These are phyloP conservation scores for Drosophila parabipectinata DNA, from an alignment of 1,140 invertebrate genomes.

Conservation along the genomic window DNA sequence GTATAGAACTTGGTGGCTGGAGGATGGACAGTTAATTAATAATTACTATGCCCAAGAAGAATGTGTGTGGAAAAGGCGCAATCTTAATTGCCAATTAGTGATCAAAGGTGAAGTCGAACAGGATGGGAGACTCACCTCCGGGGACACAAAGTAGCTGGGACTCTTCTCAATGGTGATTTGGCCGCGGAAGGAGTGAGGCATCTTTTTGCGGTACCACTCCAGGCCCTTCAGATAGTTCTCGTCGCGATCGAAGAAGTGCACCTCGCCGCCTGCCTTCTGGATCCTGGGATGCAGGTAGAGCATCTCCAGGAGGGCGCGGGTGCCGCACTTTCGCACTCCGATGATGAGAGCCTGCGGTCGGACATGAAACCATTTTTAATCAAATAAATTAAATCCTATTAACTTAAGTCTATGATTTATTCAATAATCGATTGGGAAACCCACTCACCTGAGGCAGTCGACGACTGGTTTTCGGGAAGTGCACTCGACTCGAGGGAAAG, in stretches of 20 bases:
- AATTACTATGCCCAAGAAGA: slow-evolving; percentile 47
- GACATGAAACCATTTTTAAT: slow-evolving; percentile 43
- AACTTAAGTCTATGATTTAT: no score
- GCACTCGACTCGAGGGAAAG: slow-evolving; percentile 84
- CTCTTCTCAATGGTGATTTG: slow-evolving; percentile 99
- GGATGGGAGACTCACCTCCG: slow-evolving; percentile 88
- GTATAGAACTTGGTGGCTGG: background rate
- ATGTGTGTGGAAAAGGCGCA: slow-evolving; percentile 22
- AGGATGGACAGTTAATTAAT: slow-evolving; percentile 62
- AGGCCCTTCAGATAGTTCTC: slow-evolving; percentile 95
- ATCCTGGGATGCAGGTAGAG: slow-evolving; percentile 96
- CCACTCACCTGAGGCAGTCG: slow-evolving; percentile 86
- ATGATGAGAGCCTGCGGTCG: slow-evolving; percentile 93
- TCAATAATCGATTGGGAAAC: no score
- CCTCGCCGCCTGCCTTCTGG: slow-evolving; percentile 95
- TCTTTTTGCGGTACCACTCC: slow-evolving; percentile 96
- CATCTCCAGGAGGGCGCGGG: slow-evolving; percentile 96
- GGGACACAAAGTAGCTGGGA: slow-evolving; percentile 98
- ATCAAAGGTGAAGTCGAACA: slow-evolving; percentile 54
- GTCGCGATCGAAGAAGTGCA: slow-evolving; percentile 97
- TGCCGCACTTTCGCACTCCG: slow-evolving; percentile 97
- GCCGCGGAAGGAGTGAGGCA: slow-evolving; percentile 94
- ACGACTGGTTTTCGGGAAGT: slow-evolving; percentile 85
- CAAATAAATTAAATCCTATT: slow-evolving; percentile 1
- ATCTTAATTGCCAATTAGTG: slow-evolving; percentile 75